Evolutionary conservation across 2,113 vertebrate species (phyloP).

Genomic region (Tursiops truncatus): DNA sequence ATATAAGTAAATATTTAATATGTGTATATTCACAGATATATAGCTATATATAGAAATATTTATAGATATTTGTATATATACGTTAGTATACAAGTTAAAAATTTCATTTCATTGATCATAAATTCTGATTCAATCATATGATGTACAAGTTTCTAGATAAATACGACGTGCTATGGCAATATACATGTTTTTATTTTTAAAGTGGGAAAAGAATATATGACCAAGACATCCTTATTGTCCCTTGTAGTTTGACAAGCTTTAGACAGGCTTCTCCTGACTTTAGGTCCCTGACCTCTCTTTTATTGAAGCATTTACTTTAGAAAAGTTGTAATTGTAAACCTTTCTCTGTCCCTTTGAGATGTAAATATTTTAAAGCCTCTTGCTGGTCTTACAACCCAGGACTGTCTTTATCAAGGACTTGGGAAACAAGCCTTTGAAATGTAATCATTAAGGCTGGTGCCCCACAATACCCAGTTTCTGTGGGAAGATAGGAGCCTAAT

Average conservation of each 20-base stretch:
- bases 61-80: not conserved
- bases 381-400: not conserved
- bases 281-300: not conserved
- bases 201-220: not conserved
- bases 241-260: not conserved
- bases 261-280: not conserved
- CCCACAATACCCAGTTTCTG: not conserved
- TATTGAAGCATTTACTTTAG: not conserved
- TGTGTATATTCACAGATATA: not conserved
- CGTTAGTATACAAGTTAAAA: not conserved
- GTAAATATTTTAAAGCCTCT: not conserved
- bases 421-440: not conserved
- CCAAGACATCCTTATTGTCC: not conserved
- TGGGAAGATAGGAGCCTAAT: not conserved
- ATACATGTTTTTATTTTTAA: not conserved
- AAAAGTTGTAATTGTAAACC: not conserved
- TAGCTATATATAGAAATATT: not conserved
- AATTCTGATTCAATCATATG: not conserved
- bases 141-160: not conserved
- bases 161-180: not conserved
- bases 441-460: not conserved
- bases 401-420: not conserved
- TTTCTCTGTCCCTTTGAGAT: not conserved
- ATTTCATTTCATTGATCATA: not conserved
- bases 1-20: not conserved